Evolutionary conservation across 2,113 vertebrate genomes (phyloP).

Genomic region (Centrocercus urophasianus): DNA sequence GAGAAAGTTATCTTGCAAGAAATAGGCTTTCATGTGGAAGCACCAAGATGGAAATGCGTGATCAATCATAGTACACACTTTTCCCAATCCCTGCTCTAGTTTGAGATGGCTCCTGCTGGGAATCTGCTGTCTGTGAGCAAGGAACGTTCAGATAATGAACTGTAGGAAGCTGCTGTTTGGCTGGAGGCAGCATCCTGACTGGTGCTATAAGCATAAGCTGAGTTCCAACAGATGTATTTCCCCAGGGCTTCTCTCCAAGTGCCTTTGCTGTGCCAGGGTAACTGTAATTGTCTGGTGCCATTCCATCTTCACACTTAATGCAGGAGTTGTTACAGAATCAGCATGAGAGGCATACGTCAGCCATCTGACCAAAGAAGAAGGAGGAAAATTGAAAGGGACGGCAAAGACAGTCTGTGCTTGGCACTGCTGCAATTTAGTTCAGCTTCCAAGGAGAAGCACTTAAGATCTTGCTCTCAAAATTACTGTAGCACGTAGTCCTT

Average conservation of each 20-base stretch:
- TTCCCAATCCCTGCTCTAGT: background rate
- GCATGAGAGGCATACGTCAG: rapidly evolving
- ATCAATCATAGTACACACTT: background rate
- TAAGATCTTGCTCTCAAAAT: background rate
- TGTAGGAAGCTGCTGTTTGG: background rate
- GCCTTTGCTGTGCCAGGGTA: background rate
- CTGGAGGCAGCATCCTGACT: background rate
- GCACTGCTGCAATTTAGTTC: background rate
- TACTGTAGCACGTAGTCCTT: background rate
- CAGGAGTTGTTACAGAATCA: background rate
- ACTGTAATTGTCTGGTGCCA: rapidly evolving
- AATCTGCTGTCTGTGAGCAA: background rate
- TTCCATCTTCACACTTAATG: background rate
- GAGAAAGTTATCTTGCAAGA: background rate
- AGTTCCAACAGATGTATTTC: background rate
- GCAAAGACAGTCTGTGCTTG: background rate
- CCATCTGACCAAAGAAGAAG: background rate
- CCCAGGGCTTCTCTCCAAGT: background rate
- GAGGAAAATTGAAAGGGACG: background rate
- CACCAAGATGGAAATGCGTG: background rate
- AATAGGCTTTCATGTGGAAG: background rate
- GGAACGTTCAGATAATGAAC: background rate
- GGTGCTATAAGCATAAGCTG: background rate
- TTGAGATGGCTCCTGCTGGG: background rate
- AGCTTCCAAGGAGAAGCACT: background rate